Evolutionary conservation across 2,113 vertebrate genomes (phyloP).

Genomic region (Triplophysa rosa): DNA sequence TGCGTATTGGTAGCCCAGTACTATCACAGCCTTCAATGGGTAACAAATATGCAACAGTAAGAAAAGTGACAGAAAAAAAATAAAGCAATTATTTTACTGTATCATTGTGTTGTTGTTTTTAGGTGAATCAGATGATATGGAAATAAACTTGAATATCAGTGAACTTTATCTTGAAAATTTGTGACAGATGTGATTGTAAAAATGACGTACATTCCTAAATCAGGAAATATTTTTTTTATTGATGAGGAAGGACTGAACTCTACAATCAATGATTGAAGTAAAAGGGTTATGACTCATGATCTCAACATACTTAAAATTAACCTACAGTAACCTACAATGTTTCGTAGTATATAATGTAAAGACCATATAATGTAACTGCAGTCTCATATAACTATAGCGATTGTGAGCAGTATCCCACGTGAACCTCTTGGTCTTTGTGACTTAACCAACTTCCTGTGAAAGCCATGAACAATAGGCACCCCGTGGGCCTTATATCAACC

Average conservation of each 20-base stretch:
- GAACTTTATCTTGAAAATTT: too few relatives aligned
- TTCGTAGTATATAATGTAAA: too few relatives aligned
- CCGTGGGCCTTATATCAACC: not conserved
- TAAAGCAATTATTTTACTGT: too few relatives aligned
- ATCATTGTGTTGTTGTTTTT: too few relatives aligned
- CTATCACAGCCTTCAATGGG: not conserved
- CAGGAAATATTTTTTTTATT: not conserved
- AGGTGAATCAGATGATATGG: too few relatives aligned
- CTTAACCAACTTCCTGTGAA: slow-evolving; percentile 26
- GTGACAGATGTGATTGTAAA: slow-evolving; percentile 41
- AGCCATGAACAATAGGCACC: slow-evolving; percentile 28
- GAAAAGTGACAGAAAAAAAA: too few relatives aligned
- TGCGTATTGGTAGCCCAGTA: too few relatives aligned
- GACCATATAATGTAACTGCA: not conserved
- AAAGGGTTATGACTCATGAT: not conserved
- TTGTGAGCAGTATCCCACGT: not conserved
- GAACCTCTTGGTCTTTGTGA: not conserved
- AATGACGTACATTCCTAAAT: not conserved
- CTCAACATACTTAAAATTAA: not conserved
- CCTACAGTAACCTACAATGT: too few relatives aligned
- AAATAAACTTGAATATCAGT: too few relatives aligned
- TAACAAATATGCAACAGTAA: not conserved
- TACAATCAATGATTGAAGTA: not conserved
- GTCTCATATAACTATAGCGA: not conserved
- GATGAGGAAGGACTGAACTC: not conserved